Conservation (phyloP, 2,113 vertebrate species). For the Pogonocichla stellata region DNA sequence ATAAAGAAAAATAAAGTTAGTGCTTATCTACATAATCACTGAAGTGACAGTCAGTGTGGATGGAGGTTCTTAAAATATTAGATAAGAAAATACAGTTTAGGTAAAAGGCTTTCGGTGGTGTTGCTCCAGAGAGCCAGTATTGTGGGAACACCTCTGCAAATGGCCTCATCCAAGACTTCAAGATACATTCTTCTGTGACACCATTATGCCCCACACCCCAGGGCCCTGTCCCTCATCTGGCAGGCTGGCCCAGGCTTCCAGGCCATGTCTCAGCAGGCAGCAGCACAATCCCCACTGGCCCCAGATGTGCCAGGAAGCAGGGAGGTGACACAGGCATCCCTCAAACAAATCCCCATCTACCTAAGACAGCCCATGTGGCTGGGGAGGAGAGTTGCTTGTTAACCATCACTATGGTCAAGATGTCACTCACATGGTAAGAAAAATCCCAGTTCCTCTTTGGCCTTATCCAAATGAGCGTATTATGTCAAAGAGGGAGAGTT, state of each 20-base stretch:
- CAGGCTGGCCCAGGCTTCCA: neutral
- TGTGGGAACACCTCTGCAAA: neutral
- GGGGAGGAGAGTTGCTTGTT: neutral
- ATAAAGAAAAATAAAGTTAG: neutral
- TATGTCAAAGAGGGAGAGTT: neutral
- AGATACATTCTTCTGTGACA: neutral
- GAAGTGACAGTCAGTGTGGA: neutral
- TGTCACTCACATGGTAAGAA: neutral
- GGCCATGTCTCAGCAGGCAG: neutral
- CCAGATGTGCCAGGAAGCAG: neutral
- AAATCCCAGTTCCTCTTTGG: constrained; percentile 46
- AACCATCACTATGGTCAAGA: neutral
- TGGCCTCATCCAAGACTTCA: neutral
- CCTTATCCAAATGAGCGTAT: neutral
- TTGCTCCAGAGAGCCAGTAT: neutral
- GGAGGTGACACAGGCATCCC: neutral
- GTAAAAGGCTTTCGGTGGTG: neutral
- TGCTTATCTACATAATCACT: neutral
- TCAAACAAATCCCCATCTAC: neutral
- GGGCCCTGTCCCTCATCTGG: neutral
- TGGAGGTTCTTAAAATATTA: neutral
- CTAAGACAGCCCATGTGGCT: neutral
- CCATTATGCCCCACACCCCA: neutral
- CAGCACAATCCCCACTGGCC: neutral
- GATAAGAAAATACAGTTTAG: neutral